Base-by-base conservation (phyloP, 2,888 invertebrate species). In the Sicus ferrugineus region DNA sequence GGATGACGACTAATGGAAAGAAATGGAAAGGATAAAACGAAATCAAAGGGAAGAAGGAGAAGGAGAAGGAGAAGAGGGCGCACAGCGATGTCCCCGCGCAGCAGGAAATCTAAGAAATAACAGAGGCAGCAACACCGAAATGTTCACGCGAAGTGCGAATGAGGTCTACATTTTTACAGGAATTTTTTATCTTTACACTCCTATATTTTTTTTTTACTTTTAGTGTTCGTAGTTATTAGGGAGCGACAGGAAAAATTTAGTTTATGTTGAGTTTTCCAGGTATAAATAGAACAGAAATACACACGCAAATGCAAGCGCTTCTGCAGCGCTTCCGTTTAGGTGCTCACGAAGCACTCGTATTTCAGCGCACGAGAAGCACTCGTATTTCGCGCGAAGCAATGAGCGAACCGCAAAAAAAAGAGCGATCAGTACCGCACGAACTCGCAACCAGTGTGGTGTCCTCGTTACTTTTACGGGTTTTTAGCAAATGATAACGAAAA, bases 131-230 rank as follows among this genome's bases (percentile, higher is more conserved):
- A 42, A 61, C 23, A 42, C 11, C 23, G 42, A 61, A 21, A 61
- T 23, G 21, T 42, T 9, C 14, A 7, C 26, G 21, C 42, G 42
- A 42, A 14, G 31, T 30, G 48, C 23, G 54, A 52, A 38, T 38
- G 65, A 54, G 54, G 65, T 52, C 14, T 63, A 26, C 26, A 30
- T 42, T 61, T 61, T 61, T 56, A 56, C 56, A 56, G 56, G 56
- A 56, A 56, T 56, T 59, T 54, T 21, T n/a, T n/a, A n/a, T n/a
- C n/a, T n/a, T n/a, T n/a, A n/a, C n/a, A n/a, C n/a, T n/a, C n/a
- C n/a, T n/a, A n/a, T n/a, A n/a, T n/a, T n/a, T 42, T 1, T 16
- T 42, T 38, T 6, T 42, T 42, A 42, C 14, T 42, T 42, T 42
- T 42, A 16, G 4, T 42, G 14, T 42, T 42, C n/a, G n/a, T 42